Conservation (phyloP, 2,888 invertebrate genomes). For the Drosophila limbata region DNA sequence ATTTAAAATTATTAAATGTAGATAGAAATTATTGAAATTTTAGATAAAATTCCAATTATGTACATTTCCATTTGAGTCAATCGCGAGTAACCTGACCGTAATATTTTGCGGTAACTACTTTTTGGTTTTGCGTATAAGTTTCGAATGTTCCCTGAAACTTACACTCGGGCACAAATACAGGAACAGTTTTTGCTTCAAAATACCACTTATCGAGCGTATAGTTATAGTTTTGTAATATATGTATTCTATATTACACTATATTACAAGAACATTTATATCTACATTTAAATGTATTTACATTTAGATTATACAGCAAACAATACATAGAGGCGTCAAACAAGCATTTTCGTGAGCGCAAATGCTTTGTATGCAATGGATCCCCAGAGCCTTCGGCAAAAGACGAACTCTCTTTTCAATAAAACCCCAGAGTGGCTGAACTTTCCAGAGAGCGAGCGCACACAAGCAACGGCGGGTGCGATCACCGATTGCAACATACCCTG, state of each 20-base stretch:
- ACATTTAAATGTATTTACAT: neutral
- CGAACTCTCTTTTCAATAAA: too few species aligned
- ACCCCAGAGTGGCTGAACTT: too few species aligned
- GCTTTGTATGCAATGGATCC: neutral
- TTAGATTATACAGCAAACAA: neutral
- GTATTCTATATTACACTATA: too few species aligned
- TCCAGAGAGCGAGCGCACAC: too few species aligned
- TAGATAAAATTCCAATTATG: neutral
- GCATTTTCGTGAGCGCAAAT: too few species aligned
- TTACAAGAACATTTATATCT: too few species aligned
- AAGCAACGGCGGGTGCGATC: too few species aligned
- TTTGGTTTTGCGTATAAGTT: neutral
- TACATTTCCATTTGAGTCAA: neutral
- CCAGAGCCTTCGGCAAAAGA: too few species aligned
- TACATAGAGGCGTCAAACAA: too few species aligned
- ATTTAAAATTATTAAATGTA: neutral
- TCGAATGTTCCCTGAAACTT: neutral
- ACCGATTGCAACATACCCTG: too few species aligned
- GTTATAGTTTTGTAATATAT: conserved; percentile 9
- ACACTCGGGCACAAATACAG: conserved; percentile 6
- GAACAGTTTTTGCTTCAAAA: neutral
- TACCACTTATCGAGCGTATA: conserved; percentile 11
- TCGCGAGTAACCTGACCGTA: neutral
- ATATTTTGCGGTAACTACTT: neutral
- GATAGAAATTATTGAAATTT: neutral